Base-by-base conservation (phyloP, 2,797 vertebrate genomes). In the Scomberomorus guttatus region DNA sequence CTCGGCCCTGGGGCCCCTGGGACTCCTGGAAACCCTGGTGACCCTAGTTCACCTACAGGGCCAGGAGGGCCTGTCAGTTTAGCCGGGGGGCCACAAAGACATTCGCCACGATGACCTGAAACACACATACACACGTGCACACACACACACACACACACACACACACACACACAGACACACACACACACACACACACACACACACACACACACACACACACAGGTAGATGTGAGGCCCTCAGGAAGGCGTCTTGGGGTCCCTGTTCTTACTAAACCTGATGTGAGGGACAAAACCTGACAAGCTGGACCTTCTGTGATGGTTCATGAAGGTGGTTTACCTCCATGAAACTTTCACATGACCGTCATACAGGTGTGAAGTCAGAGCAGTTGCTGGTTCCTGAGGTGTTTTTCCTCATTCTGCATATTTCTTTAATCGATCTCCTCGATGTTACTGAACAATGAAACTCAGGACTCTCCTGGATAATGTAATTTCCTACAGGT, bases 61-160 rank as follows among this genome's bases (percentile, higher is more conserved):
- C 95, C 95, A 6, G 51, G 52, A 1, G n/a, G 1, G 1, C 91
- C 90, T 10, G 1, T 73, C 17, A 87, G 1, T 18, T 22, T 5
- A 6, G 54, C 0, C 1, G 72, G 32, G 3, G 56, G 29, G 0
- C 83, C 86, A 86, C 95, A 96, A 12, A 2, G 24, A 87, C 95
- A 96, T 18, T 44, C 42, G 0, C 92, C 92, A 34, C 1, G 11
- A 6, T 39, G 5, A 42, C 92, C 91, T 92, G 69, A 55, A 76
- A 68, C 58, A 54, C 48, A 76, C 1, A 70, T 1, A 32, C 5
- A 57, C 20, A 27, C 54, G 6, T 15, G 18, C 1, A 17, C 15
- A 46, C 14, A 46, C 15, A 6, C 15, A 46, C 34, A 37, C 34
- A 37, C 34, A 37, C 34, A 37, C 34, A 37, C 7, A 37, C 34